Conservation (phyloP, 2,113 vertebrate species). For the Perognathus longimembris region DNA sequence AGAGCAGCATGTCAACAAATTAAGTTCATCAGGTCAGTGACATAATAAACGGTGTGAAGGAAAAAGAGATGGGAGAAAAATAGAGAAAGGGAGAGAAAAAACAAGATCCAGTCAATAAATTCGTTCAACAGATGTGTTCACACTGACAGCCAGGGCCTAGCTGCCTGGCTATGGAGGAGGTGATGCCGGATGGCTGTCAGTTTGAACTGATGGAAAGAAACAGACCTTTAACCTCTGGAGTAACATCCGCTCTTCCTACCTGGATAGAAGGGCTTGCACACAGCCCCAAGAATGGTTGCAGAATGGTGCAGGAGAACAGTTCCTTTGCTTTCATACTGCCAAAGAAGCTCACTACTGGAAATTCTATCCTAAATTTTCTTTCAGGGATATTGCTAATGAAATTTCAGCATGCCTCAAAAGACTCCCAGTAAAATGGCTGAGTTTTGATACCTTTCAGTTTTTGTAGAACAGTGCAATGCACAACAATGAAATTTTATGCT, state of each 20-base stretch:
- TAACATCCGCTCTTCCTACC: constrained; percentile 38
- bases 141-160: constrained; percentile 71
- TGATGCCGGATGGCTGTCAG: constrained; percentile 84
- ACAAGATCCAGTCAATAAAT: constrained; percentile 86
- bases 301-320: background rate
- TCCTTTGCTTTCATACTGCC: background rate
- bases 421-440: background rate
- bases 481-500: background rate
- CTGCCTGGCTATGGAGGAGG: constrained; percentile 69
- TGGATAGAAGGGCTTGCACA: background rate
- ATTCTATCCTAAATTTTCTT: background rate
- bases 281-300: background rate
- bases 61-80: constrained; percentile 43
- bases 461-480: background rate
- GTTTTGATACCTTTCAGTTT: background rate
- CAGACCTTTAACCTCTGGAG: constrained; percentile 56
- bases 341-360: background rate
- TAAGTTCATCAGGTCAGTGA: constrained; percentile 89
- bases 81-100: constrained; percentile 62
- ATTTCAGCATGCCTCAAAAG: background rate
- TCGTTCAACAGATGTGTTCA: constrained; percentile 88
- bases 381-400: background rate
- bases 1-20: constrained; percentile 88
- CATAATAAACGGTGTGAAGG: constrained; percentile 85
- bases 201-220: constrained; percentile 74